Conservation (phyloP, 2,113 vertebrate species). For the Heloderma charlesbogerti region DNA sequence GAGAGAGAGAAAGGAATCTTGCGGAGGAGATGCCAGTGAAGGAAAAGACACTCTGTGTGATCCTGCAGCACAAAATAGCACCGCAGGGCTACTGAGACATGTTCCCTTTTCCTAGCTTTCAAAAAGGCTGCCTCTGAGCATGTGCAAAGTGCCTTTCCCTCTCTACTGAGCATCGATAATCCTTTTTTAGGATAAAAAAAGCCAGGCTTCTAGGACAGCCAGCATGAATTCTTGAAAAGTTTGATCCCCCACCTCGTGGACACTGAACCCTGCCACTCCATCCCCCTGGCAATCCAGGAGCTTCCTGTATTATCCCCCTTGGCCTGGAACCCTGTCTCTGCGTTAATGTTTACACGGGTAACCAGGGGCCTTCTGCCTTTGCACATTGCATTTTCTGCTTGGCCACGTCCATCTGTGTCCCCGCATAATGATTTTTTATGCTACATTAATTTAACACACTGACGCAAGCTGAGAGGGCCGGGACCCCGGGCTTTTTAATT, state of each 20-base stretch:
- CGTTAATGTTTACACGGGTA: constrained; percentile 75
- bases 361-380: constrained; percentile 75
- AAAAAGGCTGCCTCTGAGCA: neutral
- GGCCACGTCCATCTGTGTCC: constrained; percentile 85
- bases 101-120: neutral
- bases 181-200: neutral
- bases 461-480: constrained; percentile 75
- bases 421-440: constrained; percentile 87
- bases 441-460: constrained; percentile 86
- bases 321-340: constrained; percentile 60
- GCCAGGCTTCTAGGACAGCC: neutral
- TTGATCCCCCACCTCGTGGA: neutral
- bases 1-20: neutral
- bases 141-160: too few species aligned
- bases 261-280: accelerated
- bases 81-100: neutral
- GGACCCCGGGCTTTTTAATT: constrained; percentile 81
- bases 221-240: neutral
- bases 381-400: constrained; percentile 81
- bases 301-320: constrained; percentile 9
- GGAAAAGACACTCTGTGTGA: neutral
- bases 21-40: neutral
- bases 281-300: neutral
- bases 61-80: neutral
- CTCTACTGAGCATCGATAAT: neutral